Base-by-base conservation (phyloP, 1,140 invertebrate genomes). In the Asbolus verrucosus region DNA sequence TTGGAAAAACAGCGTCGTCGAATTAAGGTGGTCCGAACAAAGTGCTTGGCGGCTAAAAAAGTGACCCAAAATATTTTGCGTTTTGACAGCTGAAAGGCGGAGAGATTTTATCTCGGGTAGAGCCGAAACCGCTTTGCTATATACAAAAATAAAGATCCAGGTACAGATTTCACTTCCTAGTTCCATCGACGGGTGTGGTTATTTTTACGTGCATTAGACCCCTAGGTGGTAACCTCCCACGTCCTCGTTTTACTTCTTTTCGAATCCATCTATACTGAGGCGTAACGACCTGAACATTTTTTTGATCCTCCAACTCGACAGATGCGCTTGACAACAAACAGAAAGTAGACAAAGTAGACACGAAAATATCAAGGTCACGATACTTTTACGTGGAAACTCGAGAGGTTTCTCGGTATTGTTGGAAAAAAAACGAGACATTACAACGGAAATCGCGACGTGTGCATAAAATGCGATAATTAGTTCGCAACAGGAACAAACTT, bases 271-370 rank as follows among this genome's bases (percentile, higher is more conserved):
- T n/a, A n/a, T n/a, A n/a, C n/a, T n/a, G n/a, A n/a, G n/a, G n/a
- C n/a, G n/a, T n/a, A n/a, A n/a, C n/a, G n/a, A n/a, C n/a, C n/a
- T n/a, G n/a, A 27, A 27, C 8, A 27, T 27, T 27, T 27, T 27
- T 27, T 3, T 8, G 3, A 27, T 3, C 24, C 24, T n/a, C n/a
- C n/a, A n/a, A n/a, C n/a, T n/a, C n/a, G n/a, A 27, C 2, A 6
- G 33, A 2, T 4, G 2, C 33, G 3, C n/a, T 36, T 36, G 5
- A 11, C 11, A n/a, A n/a, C 33, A 5, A 36, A 36, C 39, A 27
- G 46, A 54, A 54, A 54, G 46, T 54, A 54, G 27, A 54, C 18
- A 27, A 54, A 11, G 14, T 9, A 54, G 18, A 54, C 19, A 50
- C 13, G 6, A 36, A 50, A 50, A 21, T n/a, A 54, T 54, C 46